Conservation (phyloP, 2,797 vertebrate genomes). For the Coregonus suidteri region DNA sequence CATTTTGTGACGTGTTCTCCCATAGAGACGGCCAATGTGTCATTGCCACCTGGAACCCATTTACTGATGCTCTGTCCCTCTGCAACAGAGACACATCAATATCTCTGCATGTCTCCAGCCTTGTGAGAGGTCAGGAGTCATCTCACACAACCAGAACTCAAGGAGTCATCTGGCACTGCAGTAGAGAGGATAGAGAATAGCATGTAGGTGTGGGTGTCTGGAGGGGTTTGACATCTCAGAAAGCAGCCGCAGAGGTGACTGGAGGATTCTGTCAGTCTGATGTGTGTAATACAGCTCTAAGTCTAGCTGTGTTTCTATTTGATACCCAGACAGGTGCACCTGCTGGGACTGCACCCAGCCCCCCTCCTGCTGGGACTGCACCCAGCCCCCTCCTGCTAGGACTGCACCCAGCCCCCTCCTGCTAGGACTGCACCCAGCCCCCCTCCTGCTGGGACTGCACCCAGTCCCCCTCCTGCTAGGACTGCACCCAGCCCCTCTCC, state of each 20-base stretch:
- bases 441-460: no score
- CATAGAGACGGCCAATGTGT: slow-evolving; percentile 14
- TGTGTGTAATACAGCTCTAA: slow-evolving; percentile 24
- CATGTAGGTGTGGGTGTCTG: background rate
- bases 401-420: no score
- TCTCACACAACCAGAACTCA: background rate
- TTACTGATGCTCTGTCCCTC: slow-evolving; percentile 4
- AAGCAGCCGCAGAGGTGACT: background rate
- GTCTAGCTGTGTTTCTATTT: slow-evolving; percentile 10
- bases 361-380: background rate
- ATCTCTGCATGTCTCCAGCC: background rate
- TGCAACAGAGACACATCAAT: slow-evolving; percentile 14
- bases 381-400: no score
- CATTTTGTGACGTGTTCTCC: slow-evolving; percentile 6
- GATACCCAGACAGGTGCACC: slow-evolving; percentile 23
- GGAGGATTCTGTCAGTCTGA: slow-evolving; percentile 9
- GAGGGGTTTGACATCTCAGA: background rate
- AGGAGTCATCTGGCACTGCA: background rate
- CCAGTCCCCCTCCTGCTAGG: no score
- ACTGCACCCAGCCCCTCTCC: no score
- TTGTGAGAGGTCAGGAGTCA: slow-evolving; percentile 26
- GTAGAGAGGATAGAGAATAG: background rate
- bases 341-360: slow-evolving; percentile 7
- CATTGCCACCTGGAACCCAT: slow-evolving; percentile 9
- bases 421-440: no score